These are phyloP conservation scores for Lasioglossum villosulum DNA, from an alignment of 2,888 invertebrate genomes.

Conservation along the genomic window DNA sequence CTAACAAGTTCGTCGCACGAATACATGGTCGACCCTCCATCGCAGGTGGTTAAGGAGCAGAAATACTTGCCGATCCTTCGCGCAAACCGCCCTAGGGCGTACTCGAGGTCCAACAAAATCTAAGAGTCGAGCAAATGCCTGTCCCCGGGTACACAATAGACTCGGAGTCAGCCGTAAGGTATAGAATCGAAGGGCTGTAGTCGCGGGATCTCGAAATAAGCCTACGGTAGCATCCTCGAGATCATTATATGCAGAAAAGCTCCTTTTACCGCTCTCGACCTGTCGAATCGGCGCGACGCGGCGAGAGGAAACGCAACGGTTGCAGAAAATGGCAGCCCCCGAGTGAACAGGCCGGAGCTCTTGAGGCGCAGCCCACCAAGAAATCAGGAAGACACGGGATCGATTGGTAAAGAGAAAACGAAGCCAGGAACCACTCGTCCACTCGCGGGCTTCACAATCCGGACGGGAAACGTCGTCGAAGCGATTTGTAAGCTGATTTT, in stretches of 20 bases:
- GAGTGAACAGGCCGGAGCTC: conserved; percentile 24
- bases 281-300: conserved; percentile 55
- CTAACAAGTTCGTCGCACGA: neutral
- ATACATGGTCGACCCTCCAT: neutral
- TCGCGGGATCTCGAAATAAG: conserved; percentile 63
- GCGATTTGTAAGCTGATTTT: conserved; percentile 80
- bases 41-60: neutral
- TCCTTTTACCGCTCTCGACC: neutral
- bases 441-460: conserved; percentile 67
- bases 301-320: conserved; percentile 70
- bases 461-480: conserved; percentile 70
- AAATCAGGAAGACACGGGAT: conserved; percentile 41
- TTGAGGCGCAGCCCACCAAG: conserved; percentile 35
- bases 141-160: conserved; percentile 44
- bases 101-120: conserved; percentile 21
- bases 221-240: conserved; percentile 40
- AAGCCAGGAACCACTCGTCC: conserved; percentile 47
- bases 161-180: neutral
- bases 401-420: conserved; percentile 21
- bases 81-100: neutral
- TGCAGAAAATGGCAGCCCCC: conserved; percentile 67
- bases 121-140: conserved; percentile 41
- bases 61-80: conserved; percentile 1
- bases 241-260: conserved; percentile 55
- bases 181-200: conserved; percentile 31